Evolutionary conservation across 2,113 vertebrate species (phyloP).

Genomic region (Eulacestoma nigropectus): DNA sequence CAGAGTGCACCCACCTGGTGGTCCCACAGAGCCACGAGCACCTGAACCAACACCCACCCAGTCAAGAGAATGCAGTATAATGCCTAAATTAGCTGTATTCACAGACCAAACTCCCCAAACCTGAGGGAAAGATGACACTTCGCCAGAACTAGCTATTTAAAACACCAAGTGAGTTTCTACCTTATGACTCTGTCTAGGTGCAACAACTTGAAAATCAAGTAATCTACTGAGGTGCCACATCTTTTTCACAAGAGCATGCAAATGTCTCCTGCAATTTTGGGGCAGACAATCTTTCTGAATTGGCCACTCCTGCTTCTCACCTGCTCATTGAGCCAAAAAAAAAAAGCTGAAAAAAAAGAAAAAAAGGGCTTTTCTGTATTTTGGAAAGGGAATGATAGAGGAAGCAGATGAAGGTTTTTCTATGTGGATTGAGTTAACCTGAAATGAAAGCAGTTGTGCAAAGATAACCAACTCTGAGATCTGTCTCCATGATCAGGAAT

Average conservation of each 20-base stretch:
- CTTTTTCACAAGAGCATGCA: not conserved
- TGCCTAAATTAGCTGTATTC: not conserved
- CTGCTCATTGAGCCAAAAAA: not conserved
- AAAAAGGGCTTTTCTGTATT: not conserved
- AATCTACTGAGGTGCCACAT: not conserved
- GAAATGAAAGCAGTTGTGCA: not conserved
- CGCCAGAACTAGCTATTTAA: not conserved
- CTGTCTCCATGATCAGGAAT: not conserved
- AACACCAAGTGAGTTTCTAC: not conserved
- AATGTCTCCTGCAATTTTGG: not conserved
- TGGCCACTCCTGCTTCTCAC: not conserved
- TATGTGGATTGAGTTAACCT: not conserved
- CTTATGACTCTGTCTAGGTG: rapidly evolving
- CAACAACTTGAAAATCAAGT: not conserved
- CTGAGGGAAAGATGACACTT: not conserved
- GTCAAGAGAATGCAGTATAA: not conserved
- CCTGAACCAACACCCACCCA: not conserved
- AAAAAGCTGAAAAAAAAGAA: not conserved
- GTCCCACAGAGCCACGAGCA: rapidly evolving
- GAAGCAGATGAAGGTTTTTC: not conserved
- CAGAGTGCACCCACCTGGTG: not conserved
- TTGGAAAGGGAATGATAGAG: not conserved
- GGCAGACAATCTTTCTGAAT: not conserved
- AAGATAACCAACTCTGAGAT: not conserved
- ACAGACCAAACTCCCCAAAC: not conserved